These are phyloP conservation scores for Montifringilla adamsi DNA, from an alignment of 2,113 vertebrate species.

Conservation along the genomic window DNA sequence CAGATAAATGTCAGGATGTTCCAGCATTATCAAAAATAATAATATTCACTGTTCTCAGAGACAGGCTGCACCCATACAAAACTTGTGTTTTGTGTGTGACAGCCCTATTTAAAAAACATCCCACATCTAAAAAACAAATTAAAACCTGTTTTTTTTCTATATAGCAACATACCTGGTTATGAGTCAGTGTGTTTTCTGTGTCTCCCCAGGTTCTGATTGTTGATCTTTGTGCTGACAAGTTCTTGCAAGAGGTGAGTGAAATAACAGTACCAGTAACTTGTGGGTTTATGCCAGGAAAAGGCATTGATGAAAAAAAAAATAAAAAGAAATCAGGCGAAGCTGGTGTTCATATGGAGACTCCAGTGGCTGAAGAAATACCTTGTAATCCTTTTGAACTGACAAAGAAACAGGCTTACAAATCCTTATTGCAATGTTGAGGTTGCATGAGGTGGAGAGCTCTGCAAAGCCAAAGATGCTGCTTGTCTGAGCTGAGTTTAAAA, in stretches of 20 bases:
- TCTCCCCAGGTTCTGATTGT: conserved; percentile 91
- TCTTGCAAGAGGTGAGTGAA: conserved; percentile 90
- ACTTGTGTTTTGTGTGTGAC: not conserved
- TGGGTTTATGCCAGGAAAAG: not conserved
- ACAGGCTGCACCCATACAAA: not conserved
- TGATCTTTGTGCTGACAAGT: conserved; percentile 92
- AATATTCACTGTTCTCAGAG: not conserved
- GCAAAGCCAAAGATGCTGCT: not conserved
- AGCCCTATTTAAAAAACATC: not conserved
- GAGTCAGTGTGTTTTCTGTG: not conserved
- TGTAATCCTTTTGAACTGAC: not conserved
- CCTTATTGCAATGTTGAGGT: not conserved
- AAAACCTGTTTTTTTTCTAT: not conserved
- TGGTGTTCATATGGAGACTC: not conserved
- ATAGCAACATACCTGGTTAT: not conserved
- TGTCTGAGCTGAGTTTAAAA: not conserved
- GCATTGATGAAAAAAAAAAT: not conserved
- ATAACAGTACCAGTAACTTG: not conserved
- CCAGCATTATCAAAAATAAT: not conserved
- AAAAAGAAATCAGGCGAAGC: not conserved
- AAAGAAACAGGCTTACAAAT: not conserved
- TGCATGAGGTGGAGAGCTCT: not conserved
- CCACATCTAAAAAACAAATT: not conserved
- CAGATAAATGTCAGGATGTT: not conserved
- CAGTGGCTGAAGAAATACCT: not conserved